Evolutionary conservation across 2,797 vertebrate species (phyloP), one percentile per base, ranked within the genome.

Genomic region (Xiphophorus birchmanni): DNA sequence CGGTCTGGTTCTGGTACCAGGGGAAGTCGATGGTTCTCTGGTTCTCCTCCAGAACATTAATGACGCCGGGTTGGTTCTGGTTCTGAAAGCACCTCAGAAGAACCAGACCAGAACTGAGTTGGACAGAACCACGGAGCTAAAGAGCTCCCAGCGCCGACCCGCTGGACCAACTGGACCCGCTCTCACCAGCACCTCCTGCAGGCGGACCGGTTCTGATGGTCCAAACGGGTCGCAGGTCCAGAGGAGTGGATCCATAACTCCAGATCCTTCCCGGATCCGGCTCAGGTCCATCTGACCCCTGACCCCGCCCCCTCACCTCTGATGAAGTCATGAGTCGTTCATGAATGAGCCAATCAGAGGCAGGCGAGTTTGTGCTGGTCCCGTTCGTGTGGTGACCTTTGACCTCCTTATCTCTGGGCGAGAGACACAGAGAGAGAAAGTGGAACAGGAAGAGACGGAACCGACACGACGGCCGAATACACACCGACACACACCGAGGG

Each of bases 341-440:
- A n/a, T 56, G 35, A 26, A 26, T 56, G 50, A 45, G 44, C 42
- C 58, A 65, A 37, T 65, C 42, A 76, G 29, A 47, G 11, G 44
- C 23, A 18, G 58, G 58, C 11, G 2, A 26, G 40, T 17, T 48
- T 2, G 1, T n/a, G 17, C 29, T 32, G 4, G 42, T 12, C 29
- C 18, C 32, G 32, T 32, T 32, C 32, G 32, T 32, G 32, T 32
- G 32, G 32, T 91, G 90, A 60, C 88, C 91, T 89, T 79, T 93
- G 90, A 93, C 87, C 90, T 0, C 3, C 65, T 90, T 91, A 92
- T 93, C 90, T 83, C 58, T 76, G 40, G 75, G 75, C 42, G 80
- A 67, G 81, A 26, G 42, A 75, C 67, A 50, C 47, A 5, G 50
- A 67, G 26, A 26, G 50, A 79, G 63, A 50, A 18, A 76, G 65